Percentiles rank a stretch among this genome's conserved stretches.
Evolutionary conservation across 2,797 vertebrate genomes (phyloP).

Genomic region (Spinibarbus caldwelli): DNA sequence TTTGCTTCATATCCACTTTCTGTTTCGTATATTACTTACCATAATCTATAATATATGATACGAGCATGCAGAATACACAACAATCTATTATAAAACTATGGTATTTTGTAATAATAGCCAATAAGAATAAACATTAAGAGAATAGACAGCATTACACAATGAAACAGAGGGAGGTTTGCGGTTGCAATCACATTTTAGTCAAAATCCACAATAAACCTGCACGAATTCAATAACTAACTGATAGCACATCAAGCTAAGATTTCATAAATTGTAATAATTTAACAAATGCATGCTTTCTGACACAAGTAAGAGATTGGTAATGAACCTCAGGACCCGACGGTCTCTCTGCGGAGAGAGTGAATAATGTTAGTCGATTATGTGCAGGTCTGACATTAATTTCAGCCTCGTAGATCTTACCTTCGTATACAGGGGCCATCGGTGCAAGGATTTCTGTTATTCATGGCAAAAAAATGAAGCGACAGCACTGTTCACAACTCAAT

Average conservation of each 20-base stretch:
- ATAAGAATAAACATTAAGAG: slow-evolving; percentile 5
- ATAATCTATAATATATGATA: neutral
- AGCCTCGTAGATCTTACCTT: slow-evolving; percentile 82
- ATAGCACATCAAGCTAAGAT: neutral
- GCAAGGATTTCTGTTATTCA: slow-evolving; percentile 92
- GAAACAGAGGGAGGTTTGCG: neutral
- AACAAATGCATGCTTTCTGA: slow-evolving; percentile 2
- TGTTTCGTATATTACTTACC: neutral
- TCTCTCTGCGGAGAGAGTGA: slow-evolving; percentile 50
- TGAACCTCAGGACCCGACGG: slow-evolving; percentile 52
- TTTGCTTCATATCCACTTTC: slow-evolving; percentile 23
- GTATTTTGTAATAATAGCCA: neutral
- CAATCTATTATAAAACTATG: neutral
- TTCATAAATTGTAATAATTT: neutral
- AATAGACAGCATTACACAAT: slow-evolving; percentile 17
- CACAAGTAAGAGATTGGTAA: slow-evolving; percentile 11
- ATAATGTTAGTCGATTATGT: slow-evolving; percentile 30
- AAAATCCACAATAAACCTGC: neutral
- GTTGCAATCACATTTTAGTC: neutral
- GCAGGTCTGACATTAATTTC: slow-evolving; percentile 23
- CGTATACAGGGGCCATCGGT: slow-evolving; percentile 97
- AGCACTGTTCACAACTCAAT: slow-evolving; percentile 88
- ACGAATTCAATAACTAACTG: neutral
- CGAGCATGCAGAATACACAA: neutral
- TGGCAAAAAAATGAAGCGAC: slow-evolving; percentile 87